These are phyloP conservation scores for Vulpes ferrilata DNA, from an alignment of 2,113 vertebrate species.

Conservation along the genomic window DNA sequence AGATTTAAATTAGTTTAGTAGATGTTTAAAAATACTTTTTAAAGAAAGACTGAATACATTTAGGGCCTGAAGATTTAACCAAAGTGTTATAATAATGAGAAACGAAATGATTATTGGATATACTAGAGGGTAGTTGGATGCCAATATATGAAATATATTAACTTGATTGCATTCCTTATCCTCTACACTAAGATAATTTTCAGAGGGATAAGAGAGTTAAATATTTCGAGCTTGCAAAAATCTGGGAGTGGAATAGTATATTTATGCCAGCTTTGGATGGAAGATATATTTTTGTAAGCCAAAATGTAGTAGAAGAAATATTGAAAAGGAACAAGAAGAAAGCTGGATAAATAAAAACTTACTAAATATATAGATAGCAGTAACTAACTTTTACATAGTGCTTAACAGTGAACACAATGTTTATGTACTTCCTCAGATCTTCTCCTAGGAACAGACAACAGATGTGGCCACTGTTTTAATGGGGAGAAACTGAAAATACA, in stretches of 20 bases:
- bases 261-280: constrained; percentile 16
- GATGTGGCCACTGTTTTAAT: neutral
- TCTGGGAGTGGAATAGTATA: neutral
- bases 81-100: constrained; percentile 19
- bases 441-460: neutral
- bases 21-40: constrained; percentile 28
- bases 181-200: neutral
- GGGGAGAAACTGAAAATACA: neutral
- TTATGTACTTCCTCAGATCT: neutral
- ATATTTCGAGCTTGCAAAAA: neutral
- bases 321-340: constrained; percentile 26
- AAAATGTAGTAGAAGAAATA: neutral
- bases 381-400: neutral
- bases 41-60: neutral
- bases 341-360: neutral
- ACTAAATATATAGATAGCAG: neutral
- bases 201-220: constrained; percentile 4
- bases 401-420: neutral
- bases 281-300: constrained; percentile 2
- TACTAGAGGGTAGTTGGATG: neutral
- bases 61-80: neutral
- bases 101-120: constrained; percentile 28
- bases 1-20: constrained; percentile 45
- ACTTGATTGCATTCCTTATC: constrained; percentile 22
- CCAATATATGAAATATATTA: neutral